Conservation (phyloP, 2,113 vertebrate genomes). For the Erythrocercus mccallii region DNA sequence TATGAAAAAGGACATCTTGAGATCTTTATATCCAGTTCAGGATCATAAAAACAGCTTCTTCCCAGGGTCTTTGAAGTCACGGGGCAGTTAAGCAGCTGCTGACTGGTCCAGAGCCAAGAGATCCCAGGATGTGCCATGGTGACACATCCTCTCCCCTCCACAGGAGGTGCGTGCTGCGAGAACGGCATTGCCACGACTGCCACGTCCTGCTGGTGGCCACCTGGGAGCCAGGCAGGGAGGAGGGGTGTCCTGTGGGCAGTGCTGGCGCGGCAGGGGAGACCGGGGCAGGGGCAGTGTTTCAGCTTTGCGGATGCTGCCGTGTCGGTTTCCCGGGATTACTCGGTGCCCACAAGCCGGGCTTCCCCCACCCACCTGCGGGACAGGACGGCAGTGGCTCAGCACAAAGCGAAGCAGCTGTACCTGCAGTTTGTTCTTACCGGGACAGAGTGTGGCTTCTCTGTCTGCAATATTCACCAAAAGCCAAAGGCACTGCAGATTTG, state of each 20-base stretch:
- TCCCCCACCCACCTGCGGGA: slow-evolving; percentile 68
- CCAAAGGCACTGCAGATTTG: slow-evolving; percentile 73
- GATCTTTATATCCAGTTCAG: neutral
- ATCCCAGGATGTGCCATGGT: neutral
- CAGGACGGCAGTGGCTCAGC: slow-evolving; percentile 63
- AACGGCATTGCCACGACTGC: accelerated
- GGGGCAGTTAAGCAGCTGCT: neutral
- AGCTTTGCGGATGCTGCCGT: slow-evolving; percentile 11
- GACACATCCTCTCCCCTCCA: neutral
- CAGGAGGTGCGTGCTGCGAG: accelerated
- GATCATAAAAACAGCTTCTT: neutral
- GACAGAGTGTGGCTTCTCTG: slow-evolving; percentile 71
- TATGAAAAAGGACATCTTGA: neutral
- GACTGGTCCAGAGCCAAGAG: neutral
- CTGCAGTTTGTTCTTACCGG: slow-evolving; percentile 69
- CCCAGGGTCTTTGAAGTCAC: neutral
- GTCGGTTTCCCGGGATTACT: neutral
- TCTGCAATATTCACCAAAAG: slow-evolving; percentile 72
- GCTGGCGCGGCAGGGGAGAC: neutral
- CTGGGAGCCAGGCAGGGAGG: neutral
- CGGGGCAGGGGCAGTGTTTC: neutral
- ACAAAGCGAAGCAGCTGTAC: slow-evolving; percentile 68
- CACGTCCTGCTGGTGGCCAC: neutral
- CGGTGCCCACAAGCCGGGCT: slow-evolving; percentile 9
- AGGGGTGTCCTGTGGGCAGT: neutral